phyloP scores from a whole-genome alignment of 2,888 invertebrate species.

The Phengaris arion region DNA sequence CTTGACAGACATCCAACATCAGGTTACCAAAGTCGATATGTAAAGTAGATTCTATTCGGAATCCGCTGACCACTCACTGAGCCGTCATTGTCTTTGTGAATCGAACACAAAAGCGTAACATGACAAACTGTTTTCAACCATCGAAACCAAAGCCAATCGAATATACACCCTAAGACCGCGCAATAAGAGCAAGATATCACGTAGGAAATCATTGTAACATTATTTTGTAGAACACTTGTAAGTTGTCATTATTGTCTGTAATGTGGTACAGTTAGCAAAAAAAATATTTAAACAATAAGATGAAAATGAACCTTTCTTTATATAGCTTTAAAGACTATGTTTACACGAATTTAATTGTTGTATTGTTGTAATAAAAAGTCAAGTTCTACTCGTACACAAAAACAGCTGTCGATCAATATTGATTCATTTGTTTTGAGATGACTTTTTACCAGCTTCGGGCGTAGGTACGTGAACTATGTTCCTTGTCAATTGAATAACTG shows the following conservation, averaged over 20 bases:
- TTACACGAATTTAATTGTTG: conserved; percentile 24
- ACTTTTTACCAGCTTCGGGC: background rate
- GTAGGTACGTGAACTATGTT: background rate
- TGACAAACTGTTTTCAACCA: conserved; percentile 35
- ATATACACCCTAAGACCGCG: conserved; percentile 42
- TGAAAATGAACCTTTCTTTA: background rate
- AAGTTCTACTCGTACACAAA: background rate
- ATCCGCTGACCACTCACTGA: conserved; percentile 66
- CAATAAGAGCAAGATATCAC: conserved; percentile 38
- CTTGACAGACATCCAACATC: background rate
- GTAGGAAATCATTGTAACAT: conserved; percentile 24
- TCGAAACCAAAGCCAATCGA: conserved; percentile 33
- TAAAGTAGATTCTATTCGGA: conserved; percentile 4
- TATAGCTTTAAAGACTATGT: conserved; percentile 11
- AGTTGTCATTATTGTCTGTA: conserved; percentile 76
- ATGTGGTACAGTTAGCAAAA: conserved; percentile 50
- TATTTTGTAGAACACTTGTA: conserved; percentile 56
- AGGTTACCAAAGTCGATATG: conserved; percentile 15
- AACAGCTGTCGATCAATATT: conserved; percentile 21
- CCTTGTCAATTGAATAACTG: background rate
- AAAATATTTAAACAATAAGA: conserved; percentile 26
- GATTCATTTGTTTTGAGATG: conserved; percentile 25
- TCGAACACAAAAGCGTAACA: conserved; percentile 62
- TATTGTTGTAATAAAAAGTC: conserved; percentile 11
- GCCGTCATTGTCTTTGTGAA: conserved; percentile 66